phyloP scores from a whole-genome alignment of 2,113 vertebrate genomes.

The Crotalus viridis region DNA sequence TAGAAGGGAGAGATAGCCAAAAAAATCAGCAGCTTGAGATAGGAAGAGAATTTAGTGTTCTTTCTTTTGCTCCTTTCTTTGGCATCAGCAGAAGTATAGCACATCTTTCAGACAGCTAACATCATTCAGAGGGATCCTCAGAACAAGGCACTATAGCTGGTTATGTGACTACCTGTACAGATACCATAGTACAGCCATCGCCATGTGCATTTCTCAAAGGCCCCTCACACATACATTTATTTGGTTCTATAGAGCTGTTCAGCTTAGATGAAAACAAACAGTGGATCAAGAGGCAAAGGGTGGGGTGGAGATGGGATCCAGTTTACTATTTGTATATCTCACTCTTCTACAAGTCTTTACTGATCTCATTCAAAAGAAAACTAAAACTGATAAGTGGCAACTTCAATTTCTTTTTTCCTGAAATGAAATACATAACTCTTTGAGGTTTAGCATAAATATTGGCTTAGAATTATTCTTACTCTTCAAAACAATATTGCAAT shows the following conservation, averaged over 20 bases:
- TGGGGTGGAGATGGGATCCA: neutral
- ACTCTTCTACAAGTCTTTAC: neutral
- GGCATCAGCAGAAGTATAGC: neutral
- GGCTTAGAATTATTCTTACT: neutral
- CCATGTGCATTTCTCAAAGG: neutral
- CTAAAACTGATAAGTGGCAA: neutral
- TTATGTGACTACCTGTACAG: neutral
- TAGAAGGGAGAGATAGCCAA: neutral
- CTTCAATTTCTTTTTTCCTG: neutral
- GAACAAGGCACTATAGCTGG: neutral
- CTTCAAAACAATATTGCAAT: neutral
- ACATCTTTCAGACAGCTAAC: neutral
- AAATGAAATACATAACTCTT: neutral
- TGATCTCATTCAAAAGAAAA: neutral
- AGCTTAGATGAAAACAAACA: neutral
- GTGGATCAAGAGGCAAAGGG: neutral
- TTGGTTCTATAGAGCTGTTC: neutral
- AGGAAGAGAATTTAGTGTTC: neutral
- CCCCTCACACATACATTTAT: neutral
- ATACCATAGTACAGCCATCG: neutral
- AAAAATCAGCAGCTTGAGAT: neutral
- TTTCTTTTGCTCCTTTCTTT: neutral
- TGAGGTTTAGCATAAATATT: neutral
- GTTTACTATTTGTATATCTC: neutral
- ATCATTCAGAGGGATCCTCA: neutral